Conservation (phyloP, 2,113 vertebrate species). For the Alligator sinensis region DNA sequence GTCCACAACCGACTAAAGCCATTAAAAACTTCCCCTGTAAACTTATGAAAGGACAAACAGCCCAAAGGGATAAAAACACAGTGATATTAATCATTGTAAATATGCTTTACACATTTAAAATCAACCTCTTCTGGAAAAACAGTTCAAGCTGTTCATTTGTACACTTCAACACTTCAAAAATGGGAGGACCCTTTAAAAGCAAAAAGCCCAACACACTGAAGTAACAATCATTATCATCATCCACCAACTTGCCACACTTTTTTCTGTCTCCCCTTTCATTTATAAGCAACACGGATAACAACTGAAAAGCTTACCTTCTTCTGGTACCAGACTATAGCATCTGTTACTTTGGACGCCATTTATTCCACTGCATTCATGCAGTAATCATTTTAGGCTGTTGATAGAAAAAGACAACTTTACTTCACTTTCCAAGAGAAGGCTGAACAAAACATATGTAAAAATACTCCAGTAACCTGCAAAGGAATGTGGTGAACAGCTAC, state of each 20-base stretch:
- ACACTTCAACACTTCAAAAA: background rate
- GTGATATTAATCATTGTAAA: background rate
- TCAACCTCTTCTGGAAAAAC: background rate
- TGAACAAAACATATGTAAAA: conserved; percentile 12
- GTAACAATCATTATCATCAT: background rate
- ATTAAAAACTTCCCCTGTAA: background rate
- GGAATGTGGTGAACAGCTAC: conserved; percentile 44
- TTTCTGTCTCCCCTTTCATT: background rate
- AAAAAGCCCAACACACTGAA: background rate
- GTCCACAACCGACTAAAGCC: background rate
- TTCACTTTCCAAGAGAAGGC: conserved; percentile 43
- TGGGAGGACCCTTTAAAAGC: background rate
- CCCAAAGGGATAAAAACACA: background rate
- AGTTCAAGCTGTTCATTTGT: background rate
- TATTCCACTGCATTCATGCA: conserved; percentile 88
- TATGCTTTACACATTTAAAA: background rate
- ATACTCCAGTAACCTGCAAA: conserved; percentile 65
- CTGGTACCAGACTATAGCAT: conserved; percentile 99
- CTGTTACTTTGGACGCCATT: conserved; percentile 99
- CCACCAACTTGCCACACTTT: background rate
- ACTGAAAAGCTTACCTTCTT: conserved; percentile 92
- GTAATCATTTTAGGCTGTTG: conserved; percentile 93
- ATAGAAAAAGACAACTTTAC: conserved; percentile 78
- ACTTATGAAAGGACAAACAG: background rate
- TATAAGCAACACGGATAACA: conserved; percentile 4